phyloP scores from a whole-genome alignment of 2,113 vertebrate genomes.

The Engraulis encrasicolus region DNA sequence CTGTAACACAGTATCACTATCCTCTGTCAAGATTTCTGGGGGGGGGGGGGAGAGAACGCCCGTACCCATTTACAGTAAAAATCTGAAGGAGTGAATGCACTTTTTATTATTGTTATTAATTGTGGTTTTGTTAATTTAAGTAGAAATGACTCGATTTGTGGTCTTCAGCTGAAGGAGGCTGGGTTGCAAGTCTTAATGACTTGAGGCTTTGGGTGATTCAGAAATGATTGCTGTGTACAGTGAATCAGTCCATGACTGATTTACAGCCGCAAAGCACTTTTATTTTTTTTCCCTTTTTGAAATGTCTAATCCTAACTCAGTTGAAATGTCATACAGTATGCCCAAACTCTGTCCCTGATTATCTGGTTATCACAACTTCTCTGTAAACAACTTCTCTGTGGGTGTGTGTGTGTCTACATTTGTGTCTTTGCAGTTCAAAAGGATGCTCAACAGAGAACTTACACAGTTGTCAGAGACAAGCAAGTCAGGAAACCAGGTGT shows the following conservation, averaged over 20 bases:
- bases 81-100: too few species aligned
- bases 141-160: neutral
- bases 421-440: constrained; percentile 81
- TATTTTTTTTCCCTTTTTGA: neutral
- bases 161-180: neutral
- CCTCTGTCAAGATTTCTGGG: neutral
- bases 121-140: neutral
- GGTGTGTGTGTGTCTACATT: constrained; percentile 26
- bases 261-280: neutral
- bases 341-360: neutral
- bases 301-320: too few species aligned
- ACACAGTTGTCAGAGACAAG: constrained; percentile 91
- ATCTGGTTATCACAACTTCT: neutral
- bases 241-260: neutral
- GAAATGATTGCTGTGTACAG: neutral
- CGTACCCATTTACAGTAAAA: too few species aligned
- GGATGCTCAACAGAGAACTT: constrained; percentile 93
- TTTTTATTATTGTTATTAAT: too few species aligned
- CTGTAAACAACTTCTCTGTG: neutral
- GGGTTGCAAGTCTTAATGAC: neutral
- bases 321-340: neutral
- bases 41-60: too few species aligned
- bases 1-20: neutral
- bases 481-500: constrained; percentile 93
- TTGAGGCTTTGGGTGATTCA: neutral